phyloP scores from a whole-genome alignment of 1,140 invertebrate genomes.

The Nixonia krombeini region DNA sequence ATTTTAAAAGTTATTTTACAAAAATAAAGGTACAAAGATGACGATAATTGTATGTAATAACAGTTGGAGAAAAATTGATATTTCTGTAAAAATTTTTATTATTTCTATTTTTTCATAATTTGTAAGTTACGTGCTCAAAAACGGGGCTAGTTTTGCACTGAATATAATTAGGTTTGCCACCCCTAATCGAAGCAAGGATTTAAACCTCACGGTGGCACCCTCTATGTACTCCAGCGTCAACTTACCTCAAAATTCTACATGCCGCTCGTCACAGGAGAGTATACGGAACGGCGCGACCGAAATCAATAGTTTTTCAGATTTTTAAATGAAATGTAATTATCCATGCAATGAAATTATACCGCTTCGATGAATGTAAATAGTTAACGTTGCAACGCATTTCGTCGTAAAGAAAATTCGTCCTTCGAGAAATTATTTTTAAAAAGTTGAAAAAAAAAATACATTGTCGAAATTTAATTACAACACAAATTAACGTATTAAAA shows the following conservation, averaged over 20 bases:
- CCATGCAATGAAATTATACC: too few relatives aligned
- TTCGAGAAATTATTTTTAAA: too few relatives aligned
- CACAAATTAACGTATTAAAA: too few relatives aligned
- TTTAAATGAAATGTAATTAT: not conserved
- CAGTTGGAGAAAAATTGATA: too few relatives aligned
- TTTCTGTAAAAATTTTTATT: not conserved
- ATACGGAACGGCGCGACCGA: constrained; percentile 7
- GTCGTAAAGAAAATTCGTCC: too few relatives aligned
- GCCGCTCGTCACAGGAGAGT: constrained; percentile 18
- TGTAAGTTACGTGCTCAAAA: not conserved
- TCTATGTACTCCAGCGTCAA: constrained; percentile 27
- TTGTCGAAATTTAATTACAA: too few relatives aligned
- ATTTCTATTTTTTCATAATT: not conserved
- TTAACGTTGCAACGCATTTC: too few relatives aligned
- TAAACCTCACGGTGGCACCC: constrained; percentile 31
- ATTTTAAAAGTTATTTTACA: too few relatives aligned
- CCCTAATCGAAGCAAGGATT: not conserved
- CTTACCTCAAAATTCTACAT: constrained; percentile 18
- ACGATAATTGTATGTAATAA: too few relatives aligned
- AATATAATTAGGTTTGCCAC: not conserved
- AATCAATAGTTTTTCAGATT: constrained; percentile 26
- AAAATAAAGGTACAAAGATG: too few relatives aligned
- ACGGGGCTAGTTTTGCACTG: not conserved
- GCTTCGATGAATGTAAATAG: too few relatives aligned
- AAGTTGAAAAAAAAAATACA: too few relatives aligned